These are phyloP conservation scores for Manduca sexta DNA, from an alignment of 1,140 invertebrate genomes.

Conservation along the genomic window DNA sequence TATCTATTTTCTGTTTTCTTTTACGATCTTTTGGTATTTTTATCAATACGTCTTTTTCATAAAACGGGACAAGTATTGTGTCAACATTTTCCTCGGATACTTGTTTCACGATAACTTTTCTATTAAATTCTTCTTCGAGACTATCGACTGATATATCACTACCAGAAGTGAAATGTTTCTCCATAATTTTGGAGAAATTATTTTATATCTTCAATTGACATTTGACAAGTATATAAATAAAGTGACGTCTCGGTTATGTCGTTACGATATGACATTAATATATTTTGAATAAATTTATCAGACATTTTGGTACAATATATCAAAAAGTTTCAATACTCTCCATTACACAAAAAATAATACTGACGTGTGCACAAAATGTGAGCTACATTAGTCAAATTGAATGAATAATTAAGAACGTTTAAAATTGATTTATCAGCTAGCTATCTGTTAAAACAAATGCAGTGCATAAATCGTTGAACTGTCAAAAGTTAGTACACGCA, in stretches of 20 bases:
- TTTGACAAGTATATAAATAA: no score
- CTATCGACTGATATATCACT: conserved; percentile 55
- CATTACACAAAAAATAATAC: no score
- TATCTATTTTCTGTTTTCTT: conserved; percentile 22
- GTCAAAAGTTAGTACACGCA: conserved; percentile 20
- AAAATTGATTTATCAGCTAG: conserved; percentile 1
- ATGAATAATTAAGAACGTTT: not conserved
- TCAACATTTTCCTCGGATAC: conserved; percentile 35
- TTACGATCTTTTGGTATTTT: conserved; percentile 44
- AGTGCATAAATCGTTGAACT: conserved; percentile 15
- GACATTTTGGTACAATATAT: no score
- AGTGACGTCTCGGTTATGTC: no score
- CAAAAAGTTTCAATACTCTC: no score
- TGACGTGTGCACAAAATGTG: not conserved
- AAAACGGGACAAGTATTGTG: conserved; percentile 62
- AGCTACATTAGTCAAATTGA: no score
- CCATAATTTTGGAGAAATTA: conserved; percentile 29
- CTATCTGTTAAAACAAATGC: conserved; percentile 4
- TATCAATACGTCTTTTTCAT: conserved; percentile 61
- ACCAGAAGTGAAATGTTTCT: conserved; percentile 36
- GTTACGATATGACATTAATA: no score
- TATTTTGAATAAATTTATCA: no score
- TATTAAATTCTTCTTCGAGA: conserved; percentile 40
- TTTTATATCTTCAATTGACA: not conserved
- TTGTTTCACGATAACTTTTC: conserved; percentile 24